Evolutionary conservation across 2,888 invertebrate genomes (phyloP).

Genomic region (Nomada fabriciana): DNA sequence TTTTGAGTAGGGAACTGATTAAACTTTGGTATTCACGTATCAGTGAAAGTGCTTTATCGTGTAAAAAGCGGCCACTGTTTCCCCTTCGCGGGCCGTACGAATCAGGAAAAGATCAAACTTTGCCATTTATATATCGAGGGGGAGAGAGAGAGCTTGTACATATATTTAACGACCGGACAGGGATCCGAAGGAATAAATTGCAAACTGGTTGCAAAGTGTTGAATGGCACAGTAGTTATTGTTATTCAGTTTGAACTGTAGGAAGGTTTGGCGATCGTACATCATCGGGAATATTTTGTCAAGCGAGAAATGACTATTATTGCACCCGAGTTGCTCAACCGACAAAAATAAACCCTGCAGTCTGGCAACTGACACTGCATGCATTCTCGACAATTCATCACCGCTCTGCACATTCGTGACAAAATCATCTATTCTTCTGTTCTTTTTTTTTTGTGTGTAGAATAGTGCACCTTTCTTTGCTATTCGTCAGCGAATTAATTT

Average conservation of each 20-base stretch:
- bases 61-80: neutral
- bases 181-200: neutral
- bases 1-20: neutral
- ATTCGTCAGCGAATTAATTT: neutral
- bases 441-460: neutral
- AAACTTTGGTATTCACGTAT: conserved; percentile 7
- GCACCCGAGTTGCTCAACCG: conserved; percentile 36
- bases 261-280: neutral
- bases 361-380: conserved; percentile 16
- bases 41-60: neutral
- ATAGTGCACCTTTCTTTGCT: neutral
- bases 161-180: neutral
- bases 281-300: neutral
- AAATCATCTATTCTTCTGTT: neutral
- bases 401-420: neutral
- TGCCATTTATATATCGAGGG: neutral
- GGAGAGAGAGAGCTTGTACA: neutral
- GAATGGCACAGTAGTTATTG: neutral
- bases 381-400: neutral
- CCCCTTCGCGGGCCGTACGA: neutral
- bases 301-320: conserved; percentile 31
- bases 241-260: too few species aligned
- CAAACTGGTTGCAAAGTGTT: too few species aligned
- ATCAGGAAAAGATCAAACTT: neutral
- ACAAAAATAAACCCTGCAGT: conserved; percentile 36